These are phyloP conservation scores for Vicugna pacos DNA, from an alignment of 2,113 vertebrate species.

Conservation along the genomic window DNA sequence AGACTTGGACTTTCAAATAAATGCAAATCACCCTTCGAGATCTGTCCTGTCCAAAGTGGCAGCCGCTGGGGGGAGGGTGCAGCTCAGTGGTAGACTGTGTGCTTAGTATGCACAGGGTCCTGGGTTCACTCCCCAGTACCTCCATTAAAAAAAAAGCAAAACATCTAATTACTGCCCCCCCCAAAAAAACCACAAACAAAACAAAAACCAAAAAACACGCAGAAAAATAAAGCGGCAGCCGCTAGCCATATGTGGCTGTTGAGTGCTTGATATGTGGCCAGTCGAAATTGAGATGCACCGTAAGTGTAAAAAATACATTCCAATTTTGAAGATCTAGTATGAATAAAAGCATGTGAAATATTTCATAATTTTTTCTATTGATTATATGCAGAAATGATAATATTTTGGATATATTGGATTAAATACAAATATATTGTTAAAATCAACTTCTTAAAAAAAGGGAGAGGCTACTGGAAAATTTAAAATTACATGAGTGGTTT, in stretches of 20 bases:
- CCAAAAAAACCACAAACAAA: too few relatives aligned
- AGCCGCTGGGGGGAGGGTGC: not conserved
- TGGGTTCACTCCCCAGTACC: too few relatives aligned
- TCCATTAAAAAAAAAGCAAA: too few relatives aligned
- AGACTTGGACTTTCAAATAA: not conserved
- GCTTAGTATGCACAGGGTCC: too few relatives aligned
- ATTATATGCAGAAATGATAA: not conserved
- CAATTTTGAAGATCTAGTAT: not conserved
- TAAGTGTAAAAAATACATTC: not conserved
- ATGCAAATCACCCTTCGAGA: not conserved
- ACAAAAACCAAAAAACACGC: too few relatives aligned
- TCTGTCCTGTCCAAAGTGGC: not conserved
- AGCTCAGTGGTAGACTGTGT: too few relatives aligned
- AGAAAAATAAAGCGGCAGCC: not conserved
- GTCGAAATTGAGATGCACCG: not conserved
- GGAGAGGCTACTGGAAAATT: not conserved
- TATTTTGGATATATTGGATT: not conserved
- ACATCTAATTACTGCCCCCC: too few relatives aligned
- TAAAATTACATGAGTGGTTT: not conserved
- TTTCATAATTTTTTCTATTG: not conserved
- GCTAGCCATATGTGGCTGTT: not conserved
- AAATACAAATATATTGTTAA: not conserved
- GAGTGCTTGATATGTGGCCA: not conserved
- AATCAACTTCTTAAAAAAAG: not conserved
- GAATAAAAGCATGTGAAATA: not conserved